These are phyloP conservation scores for Geotrupes spiniger DNA, from an alignment of 2,888 invertebrate genomes.

Conservation along the genomic window DNA sequence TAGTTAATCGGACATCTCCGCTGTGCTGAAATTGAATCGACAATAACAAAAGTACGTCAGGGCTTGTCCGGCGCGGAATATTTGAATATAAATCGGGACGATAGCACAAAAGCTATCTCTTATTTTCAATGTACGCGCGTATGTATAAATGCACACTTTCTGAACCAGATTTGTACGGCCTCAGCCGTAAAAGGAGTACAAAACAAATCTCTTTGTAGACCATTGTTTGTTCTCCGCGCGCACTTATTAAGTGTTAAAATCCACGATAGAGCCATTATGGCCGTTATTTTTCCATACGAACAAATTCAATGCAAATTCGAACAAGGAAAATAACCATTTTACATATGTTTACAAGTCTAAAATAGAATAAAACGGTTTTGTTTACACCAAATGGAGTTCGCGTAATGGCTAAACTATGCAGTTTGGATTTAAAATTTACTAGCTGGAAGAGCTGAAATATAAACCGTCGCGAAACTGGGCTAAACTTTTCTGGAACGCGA, in stretches of 20 bases:
- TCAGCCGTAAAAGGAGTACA: background rate
- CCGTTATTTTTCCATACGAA: slow-evolving; percentile 18
- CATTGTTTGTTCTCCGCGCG: slow-evolving; percentile 14
- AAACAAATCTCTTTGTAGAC: slow-evolving; percentile 5
- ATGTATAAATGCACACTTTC: background rate
- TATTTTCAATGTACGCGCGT: background rate
- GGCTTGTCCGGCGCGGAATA: background rate
- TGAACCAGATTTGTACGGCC: slow-evolving; percentile 5
- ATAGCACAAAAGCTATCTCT: slow-evolving; percentile 1
- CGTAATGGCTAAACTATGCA: slow-evolving; percentile 19
- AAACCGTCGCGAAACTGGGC: background rate
- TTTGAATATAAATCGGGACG: slow-evolving; percentile 3
- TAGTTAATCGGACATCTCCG: too few relatives aligned
- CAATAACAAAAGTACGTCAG: background rate
- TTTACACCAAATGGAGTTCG: slow-evolving; percentile 18
- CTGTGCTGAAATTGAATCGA: background rate
- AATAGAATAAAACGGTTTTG: slow-evolving; percentile 23
- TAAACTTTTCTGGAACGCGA: too few relatives aligned
- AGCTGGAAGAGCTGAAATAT: slow-evolving; percentile 8
- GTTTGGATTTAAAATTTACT: slow-evolving; percentile 8
- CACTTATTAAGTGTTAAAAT: slow-evolving; percentile 21
- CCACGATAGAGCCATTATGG: slow-evolving; percentile 16
- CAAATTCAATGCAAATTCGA: slow-evolving; percentile 32
- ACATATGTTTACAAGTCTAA: slow-evolving; percentile 26
- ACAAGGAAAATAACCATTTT: slow-evolving; percentile 23